A percentile compares a stretch with the other conserved stretches of the same genome.
These are phyloP conservation scores for Gryllus longicercus DNA, from an alignment of 2,888 invertebrate species.

Conservation along the genomic window DNA sequence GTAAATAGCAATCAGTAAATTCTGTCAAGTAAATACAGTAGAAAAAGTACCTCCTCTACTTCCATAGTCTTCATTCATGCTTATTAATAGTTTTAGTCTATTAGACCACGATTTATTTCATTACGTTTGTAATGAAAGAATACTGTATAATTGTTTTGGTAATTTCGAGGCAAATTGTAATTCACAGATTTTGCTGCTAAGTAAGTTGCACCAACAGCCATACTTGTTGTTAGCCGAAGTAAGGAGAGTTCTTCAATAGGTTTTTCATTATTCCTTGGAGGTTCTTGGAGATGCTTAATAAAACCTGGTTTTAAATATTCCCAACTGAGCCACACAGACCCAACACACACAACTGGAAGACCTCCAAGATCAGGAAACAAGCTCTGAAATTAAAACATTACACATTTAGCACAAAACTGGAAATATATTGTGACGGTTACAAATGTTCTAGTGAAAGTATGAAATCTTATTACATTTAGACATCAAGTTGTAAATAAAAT, in stretches of 20 bases:
- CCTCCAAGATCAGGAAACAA: constrained; percentile 43
- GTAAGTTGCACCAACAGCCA: constrained; percentile 83
- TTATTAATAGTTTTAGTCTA: neutral
- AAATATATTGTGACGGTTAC: neutral
- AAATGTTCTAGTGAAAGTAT: neutral
- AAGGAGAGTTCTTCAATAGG: constrained; percentile 58
- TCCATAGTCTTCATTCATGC: too few relatives aligned
- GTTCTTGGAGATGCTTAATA: constrained; percentile 50
- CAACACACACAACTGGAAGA: constrained; percentile 81
- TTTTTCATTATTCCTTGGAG: constrained; percentile 41
- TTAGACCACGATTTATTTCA: neutral
- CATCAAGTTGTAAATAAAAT: too few relatives aligned
- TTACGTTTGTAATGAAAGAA: constrained; percentile 57
- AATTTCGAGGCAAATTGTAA: constrained; percentile 64
- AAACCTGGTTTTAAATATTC: constrained; percentile 70
- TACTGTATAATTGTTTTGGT: constrained; percentile 49
- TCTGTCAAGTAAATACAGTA: too few relatives aligned
- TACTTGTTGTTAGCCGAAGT: constrained; percentile 66
- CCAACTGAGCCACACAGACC: constrained; percentile 96
- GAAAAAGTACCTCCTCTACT: too few relatives aligned
- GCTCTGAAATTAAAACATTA: neutral
- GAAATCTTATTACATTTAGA: too few relatives aligned
- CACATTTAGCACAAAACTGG: neutral
- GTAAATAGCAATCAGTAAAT: too few relatives aligned
- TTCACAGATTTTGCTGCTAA: constrained; percentile 70